Evolutionary conservation across 2,113 vertebrate species (phyloP), one percentile per base, ranked within the genome.

Genomic region (Clinocottus analis): DNA sequence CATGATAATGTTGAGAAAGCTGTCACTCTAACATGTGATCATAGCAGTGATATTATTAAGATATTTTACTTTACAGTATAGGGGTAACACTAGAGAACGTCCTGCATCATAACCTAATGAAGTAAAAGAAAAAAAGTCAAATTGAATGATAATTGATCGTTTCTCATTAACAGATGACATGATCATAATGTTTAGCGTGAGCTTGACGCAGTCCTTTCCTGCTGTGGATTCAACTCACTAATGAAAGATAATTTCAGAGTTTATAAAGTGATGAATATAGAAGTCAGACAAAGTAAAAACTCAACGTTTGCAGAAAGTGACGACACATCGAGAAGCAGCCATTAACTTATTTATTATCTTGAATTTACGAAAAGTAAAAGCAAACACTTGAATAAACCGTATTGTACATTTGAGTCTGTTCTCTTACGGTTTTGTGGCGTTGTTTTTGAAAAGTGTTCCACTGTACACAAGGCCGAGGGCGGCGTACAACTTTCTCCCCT

Each of bases 301-400:
- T 35, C 33, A 35, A 35, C 4, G 33, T 35, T 11, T 41, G 39
- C 12, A 43, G 41, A 16, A 49, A 49, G 11, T 41, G 55, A 83
- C 13, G n/a, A 70, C 45, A 84, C 61, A 17, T 49, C 29, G 77
- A 79, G 86, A 90, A 90, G 87, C 92, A 92, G 89, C 87, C 90
- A 91, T 94, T 94, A 92, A 94, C 91, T 95, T 92, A 93, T 95
- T 95, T 95, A 95, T 95, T 95, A 93, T 95, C 94, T 84, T 94
- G 91, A 95, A 87, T 93, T 95, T 95, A 96, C 92, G 78, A 90
- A 93, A 92, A 92, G 90, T 93, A 90, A 95, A 96, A 96, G 95
- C 95, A 95, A 89, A 95, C 94, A 95, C 94, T 94, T 93, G 93
- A 94, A 94, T 91, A 94, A 93, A 93, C 89, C 89, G 84, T 95